phyloP scores from a whole-genome alignment of 2,113 vertebrate genomes.

The Chloroceryle aenea region DNA sequence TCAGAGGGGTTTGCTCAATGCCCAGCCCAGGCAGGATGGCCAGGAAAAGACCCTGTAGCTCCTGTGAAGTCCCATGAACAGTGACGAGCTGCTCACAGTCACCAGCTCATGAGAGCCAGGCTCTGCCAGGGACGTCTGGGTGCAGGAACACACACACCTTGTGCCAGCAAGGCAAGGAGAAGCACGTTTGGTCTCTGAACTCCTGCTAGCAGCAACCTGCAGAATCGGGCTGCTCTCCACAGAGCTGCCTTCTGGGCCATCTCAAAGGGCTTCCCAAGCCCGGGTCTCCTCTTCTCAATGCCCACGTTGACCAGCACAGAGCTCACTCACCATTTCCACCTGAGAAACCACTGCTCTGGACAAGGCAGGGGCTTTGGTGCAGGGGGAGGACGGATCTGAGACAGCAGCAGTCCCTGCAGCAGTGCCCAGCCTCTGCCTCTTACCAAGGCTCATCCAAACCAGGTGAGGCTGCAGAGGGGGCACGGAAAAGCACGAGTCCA shows the following conservation, averaged over 20 bases:
- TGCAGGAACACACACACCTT: accelerated
- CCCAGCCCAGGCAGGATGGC: not conserved
- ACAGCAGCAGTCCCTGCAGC: not conserved
- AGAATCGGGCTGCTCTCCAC: no score
- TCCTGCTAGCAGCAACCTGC: no score
- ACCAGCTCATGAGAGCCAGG: not conserved
- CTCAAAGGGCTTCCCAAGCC: no score
- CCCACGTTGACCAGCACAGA: accelerated
- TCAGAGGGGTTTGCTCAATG: not conserved
- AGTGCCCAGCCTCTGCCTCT: not conserved
- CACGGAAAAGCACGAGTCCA: accelerated
- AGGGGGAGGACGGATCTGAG: not conserved
- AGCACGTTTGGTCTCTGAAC: no score
- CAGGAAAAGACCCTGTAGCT: not conserved
- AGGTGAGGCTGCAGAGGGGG: accelerated
- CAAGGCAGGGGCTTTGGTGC: not conserved
- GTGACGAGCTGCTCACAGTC: not conserved
- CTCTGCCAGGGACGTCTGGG: not conserved
- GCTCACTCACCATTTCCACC: not conserved
- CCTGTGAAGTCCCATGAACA: not conserved
- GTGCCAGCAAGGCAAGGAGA: accelerated
- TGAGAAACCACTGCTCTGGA: not conserved
- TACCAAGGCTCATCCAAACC: not conserved
- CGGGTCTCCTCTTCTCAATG: not conserved
- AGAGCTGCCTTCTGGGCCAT: no score